A percentile compares a stretch with the other conserved stretches of the same genome.
Conservation (phyloP, 2,113 vertebrate species). For the Atrichornis clamosus region DNA sequence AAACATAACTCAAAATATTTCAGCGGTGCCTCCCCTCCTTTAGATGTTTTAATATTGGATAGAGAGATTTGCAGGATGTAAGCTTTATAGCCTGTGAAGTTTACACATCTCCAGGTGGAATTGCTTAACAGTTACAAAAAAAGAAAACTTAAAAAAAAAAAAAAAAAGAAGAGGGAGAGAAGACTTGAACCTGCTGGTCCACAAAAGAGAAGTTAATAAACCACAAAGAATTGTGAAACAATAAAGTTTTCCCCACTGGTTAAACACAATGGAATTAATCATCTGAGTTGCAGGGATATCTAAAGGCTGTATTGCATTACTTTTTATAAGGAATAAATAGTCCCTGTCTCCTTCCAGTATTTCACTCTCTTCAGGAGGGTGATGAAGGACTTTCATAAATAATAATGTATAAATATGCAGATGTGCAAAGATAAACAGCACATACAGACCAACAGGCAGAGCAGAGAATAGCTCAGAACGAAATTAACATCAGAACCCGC, state of each 20-base stretch:
- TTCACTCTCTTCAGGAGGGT: neutral
- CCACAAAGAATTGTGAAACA: neutral
- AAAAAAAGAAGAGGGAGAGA: neutral
- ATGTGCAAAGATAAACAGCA: neutral
- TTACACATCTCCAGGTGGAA: conserved; percentile 56
- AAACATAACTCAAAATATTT: conserved; percentile 19
- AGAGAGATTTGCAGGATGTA: conserved; percentile 45
- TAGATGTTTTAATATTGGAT: conserved; percentile 38
- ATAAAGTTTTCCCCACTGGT: neutral
- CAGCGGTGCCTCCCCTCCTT: neutral
- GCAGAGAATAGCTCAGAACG: neutral
- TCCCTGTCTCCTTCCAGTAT: neutral
- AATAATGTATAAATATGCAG: neutral
- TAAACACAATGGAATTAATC: neutral
- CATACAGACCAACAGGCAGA: neutral
- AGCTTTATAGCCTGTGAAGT: conserved; percentile 56
- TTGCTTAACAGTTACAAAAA: conserved; percentile 32
- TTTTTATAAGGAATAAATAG: neutral
- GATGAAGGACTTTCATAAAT: neutral
- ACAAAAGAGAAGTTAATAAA: conserved; percentile 10
- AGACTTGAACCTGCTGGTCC: neutral
- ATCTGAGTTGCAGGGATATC: neutral
- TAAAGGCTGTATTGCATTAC: neutral
- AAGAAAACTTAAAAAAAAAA: neutral
- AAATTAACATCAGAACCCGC: neutral